Evolutionary conservation across 2,888 invertebrate genomes (phyloP).

Genomic region (Emmelina monodactyla): DNA sequence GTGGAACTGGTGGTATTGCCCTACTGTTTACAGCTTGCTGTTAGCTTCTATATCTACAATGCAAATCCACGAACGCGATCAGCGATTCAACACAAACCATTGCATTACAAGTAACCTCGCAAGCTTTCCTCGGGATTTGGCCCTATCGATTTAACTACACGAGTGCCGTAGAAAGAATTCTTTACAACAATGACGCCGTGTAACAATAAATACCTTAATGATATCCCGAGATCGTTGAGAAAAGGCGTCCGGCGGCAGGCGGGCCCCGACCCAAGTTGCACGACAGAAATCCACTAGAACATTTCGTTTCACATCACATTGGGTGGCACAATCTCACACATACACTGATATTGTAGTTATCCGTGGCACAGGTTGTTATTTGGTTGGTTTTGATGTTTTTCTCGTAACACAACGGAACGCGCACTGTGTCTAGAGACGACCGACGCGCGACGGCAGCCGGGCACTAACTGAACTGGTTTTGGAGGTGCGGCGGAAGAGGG

Average conservation of each 20-base stretch:
- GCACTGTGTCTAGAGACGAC: constrained; percentile 26
- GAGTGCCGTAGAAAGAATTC: constrained; percentile 55
- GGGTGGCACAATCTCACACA: constrained; percentile 54
- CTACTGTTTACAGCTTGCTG: not conserved
- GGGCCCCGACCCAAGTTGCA: constrained; percentile 51
- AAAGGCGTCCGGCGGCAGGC: constrained; percentile 57
- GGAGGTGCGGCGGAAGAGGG: constrained; percentile 24
- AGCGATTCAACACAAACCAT: constrained; percentile 29
- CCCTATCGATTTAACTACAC: constrained; percentile 59
- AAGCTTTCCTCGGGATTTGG: constrained; percentile 24
- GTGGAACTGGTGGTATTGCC: constrained; percentile 29
- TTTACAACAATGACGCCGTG: constrained; percentile 64
- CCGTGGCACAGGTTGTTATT: constrained; percentile 58
- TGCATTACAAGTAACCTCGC: constrained; percentile 35
- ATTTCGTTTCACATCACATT: constrained; percentile 38
- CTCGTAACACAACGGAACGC: constrained; percentile 52
- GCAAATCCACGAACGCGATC: constrained; percentile 52
- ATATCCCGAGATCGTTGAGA: constrained; percentile 61
- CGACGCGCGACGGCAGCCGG: constrained; percentile 60
- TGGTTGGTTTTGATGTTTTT: constrained; percentile 49
- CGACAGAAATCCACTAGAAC: constrained; percentile 56
- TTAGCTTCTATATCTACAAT: constrained; percentile 44
- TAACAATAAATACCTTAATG: constrained; percentile 68
- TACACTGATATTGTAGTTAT: constrained; percentile 45
- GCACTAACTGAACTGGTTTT: constrained; percentile 63